phyloP scores from a whole-genome alignment of 2,113 vertebrate genomes.

The Sardina pilchardus region DNA sequence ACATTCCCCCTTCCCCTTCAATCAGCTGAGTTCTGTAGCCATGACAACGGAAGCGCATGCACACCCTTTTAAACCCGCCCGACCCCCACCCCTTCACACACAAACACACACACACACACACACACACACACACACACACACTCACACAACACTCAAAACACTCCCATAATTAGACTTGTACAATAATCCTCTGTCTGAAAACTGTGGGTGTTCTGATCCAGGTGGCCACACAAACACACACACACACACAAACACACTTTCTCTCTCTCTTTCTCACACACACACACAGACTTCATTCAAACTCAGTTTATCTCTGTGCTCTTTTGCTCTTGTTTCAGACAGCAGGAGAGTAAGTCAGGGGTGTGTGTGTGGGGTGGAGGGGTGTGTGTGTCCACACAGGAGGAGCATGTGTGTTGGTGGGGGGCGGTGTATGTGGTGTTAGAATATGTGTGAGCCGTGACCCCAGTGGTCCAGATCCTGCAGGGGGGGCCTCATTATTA shows the following conservation, averaged over 20 bases:
- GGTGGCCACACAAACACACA: slow-evolving; percentile 38
- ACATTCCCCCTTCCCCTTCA: slow-evolving; percentile 34
- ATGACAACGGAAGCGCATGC: slow-evolving; percentile 41
- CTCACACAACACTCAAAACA: background rate
- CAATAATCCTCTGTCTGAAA: slow-evolving; percentile 44
- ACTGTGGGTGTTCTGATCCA: slow-evolving; percentile 34
- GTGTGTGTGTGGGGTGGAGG: background rate
- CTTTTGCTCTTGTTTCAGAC: background rate
- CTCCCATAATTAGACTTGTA: slow-evolving; percentile 37
- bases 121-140: background rate
- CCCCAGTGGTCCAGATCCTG: slow-evolving; percentile 46
- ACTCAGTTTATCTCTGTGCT: background rate
- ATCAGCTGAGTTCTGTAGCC: slow-evolving; percentile 50
- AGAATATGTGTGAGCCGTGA: slow-evolving; percentile 49
- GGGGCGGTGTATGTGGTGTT: slow-evolving; percentile 22
- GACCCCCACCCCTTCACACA: background rate
- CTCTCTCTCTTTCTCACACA: slow-evolving; percentile 16
- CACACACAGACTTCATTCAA: background rate
- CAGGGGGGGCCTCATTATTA: slow-evolving; percentile 51
- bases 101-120: background rate
- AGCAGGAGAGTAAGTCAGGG: slow-evolving; percentile 25
- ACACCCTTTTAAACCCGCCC: background rate
- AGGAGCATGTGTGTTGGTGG: slow-evolving; percentile 25
- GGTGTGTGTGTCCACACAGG: slow-evolving; percentile 12
- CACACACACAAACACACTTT: slow-evolving; percentile 31